Evolutionary conservation across 1,140 invertebrate genomes (phyloP), one percentile per base, ranked within the genome.

Genomic region (Asbolus verrucosus): DNA sequence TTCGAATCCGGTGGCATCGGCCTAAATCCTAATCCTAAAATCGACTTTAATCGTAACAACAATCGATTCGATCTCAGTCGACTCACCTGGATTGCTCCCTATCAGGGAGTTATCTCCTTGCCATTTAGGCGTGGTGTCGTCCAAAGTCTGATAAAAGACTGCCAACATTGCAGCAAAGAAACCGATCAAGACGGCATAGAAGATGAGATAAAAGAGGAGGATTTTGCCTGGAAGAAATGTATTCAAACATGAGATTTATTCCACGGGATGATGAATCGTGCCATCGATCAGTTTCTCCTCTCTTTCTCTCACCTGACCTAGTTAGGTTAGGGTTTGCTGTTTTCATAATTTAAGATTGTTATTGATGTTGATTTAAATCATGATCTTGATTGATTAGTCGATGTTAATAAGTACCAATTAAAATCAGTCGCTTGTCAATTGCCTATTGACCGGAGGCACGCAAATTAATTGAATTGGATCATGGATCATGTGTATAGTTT

Each of bases 131-230:
- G 88, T 86, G 77, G 90, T 90, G 46, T 85, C 82, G 80, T 97
- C 93, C 77, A 98, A 83, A 19, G 95, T 98, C 82, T 95, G 92
- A 81, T 94, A 97, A 85, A 98, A 98, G 74, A 97, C 90, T 66
- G 92, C 90, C 81, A 98, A 85, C 89, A 97, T 91, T 11, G 91
- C 92, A 65, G 92, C 89, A 84, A 97, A 98, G 87, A 98, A 98
- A 30, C 91, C 89, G 73, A 90, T 88, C 77, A 98, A 87, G 72
- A 89, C 89, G 54, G 90, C 86, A 84, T 97, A 98, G 86, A 96
- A 98, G 82, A 97, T 90, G 68, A 95, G 80, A 83, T 98, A 98
- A 88, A 98, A 98, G 67, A 97, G 81, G 70, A 93, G 86, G 84
- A 98, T 96, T 87, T 96, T 96, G 59, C 90, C 94, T 96, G 39